Base-by-base conservation (phyloP, 2,888 invertebrate species). In the Sussaba pulchella region DNA sequence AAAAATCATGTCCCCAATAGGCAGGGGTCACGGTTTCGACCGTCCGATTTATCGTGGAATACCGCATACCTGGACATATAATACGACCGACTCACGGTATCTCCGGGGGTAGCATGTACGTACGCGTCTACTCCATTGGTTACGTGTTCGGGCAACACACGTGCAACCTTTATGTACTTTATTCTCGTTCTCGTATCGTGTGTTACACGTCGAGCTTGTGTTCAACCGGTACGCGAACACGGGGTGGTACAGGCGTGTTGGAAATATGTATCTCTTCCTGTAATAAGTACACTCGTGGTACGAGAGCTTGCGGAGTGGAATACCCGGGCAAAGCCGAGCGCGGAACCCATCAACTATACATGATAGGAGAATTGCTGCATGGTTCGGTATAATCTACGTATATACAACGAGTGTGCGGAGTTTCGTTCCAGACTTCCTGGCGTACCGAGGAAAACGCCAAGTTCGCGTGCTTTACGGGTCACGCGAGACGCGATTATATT, bases 401-500 rank as follows among this genome's bases (percentile, higher is more conserved):
- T 45, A 19, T 21, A 54, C 12, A 6, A 24, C 9, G 17, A 12
- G n/a, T 19, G 31, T 21, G 24, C 50, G 31, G 12, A 41, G 14
- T 1, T 43, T 1, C 50, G 24, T 26, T 31, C 21, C n/a, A 57
- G 36, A 66, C 19, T 63, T 52, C n/a, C 31, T 14, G 45, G 47
- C n/a, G 12, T 54, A 36, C 50, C 67, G 54, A 36, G 66, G 64
- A 36, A 45, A 47, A 63, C 36, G 71, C 76, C 81, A 78, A 81
- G 76, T 81, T 82, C 63, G 50, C 79, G 79, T 82, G 80, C 83
- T 85, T 85, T 85, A 87, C 84, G 85, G 84, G 84, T 85, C 85
- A 85, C 84, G 76, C 83, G 83, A 84, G 86, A 87, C 85, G 85
- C 85, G 86, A 87, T 88, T 88, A 85, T 83, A 78, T 83, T 17